Conservation (phyloP, 2,113 vertebrate species). For the Apistogramma diplotaenia region DNA sequence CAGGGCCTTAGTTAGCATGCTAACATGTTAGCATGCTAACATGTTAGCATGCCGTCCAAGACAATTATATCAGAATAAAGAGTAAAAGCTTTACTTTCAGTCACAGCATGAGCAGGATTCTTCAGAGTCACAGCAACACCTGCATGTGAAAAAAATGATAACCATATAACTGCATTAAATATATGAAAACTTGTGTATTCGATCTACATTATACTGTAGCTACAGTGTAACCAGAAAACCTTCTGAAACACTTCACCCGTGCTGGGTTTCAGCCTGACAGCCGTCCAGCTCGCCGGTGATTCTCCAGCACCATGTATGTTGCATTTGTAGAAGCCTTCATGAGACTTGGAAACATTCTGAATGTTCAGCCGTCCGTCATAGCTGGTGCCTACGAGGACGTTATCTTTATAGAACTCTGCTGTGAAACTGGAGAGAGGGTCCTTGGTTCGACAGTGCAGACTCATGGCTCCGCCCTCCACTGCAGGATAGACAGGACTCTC, state of each 20-base stretch:
- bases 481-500: rapidly evolving
- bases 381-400: rapidly evolving
- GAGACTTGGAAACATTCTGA: not conserved
- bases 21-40: too few relatives aligned
- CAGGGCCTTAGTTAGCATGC: rapidly evolving
- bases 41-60: too few relatives aligned
- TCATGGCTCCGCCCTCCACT: rapidly evolving
- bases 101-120: not conserved
- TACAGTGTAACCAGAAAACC: rapidly evolving
- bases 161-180: not conserved
- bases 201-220: rapidly evolving
- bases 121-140: rapidly evolving
- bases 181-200: not conserved
- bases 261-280: not conserved
- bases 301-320: rapidly evolving
- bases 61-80: not conserved
- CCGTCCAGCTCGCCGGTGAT: slow-evolving; percentile 19
- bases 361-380: not conserved
- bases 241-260: rapidly evolving
- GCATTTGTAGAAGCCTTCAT: slow-evolving; percentile 22
- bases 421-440: rapidly evolving
- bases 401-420: slow-evolving; percentile 18
- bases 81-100: rapidly evolving
- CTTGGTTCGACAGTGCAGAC: rapidly evolving
- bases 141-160: not conserved